Percentiles rank a stretch among this genome's conserved stretches.
Evolutionary conservation across 2,888 invertebrate species (phyloP).

Genomic region (Acleris holmiana): DNA sequence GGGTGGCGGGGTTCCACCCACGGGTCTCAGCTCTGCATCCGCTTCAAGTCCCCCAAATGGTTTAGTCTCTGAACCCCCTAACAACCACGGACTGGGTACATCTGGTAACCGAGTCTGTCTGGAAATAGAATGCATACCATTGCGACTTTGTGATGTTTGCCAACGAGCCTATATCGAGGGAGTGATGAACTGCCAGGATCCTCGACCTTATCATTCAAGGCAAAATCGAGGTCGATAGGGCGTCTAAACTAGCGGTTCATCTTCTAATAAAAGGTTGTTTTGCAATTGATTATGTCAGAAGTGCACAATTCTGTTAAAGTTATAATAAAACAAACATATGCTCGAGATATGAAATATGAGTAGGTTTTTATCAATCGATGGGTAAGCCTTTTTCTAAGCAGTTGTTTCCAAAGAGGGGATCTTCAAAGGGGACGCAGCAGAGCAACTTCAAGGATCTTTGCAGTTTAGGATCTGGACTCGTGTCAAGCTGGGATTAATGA

Average conservation of each 20-base stretch:
- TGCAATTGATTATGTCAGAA: no score
- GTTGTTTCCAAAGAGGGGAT: constrained; percentile 3
- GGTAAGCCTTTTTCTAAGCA: background rate
- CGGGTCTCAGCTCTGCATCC: constrained; percentile 80
- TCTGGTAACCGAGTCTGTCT: constrained; percentile 12
- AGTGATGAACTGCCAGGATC: constrained; percentile 30
- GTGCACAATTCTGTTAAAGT: no score
- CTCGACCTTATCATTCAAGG: constrained; percentile 32
- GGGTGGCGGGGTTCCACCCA: constrained; percentile 73
- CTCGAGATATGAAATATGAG: no score
- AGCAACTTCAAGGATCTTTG: constrained; percentile 18
- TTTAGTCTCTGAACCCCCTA: constrained; percentile 5
- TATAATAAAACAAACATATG: no score
- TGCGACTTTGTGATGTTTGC: constrained; percentile 27
- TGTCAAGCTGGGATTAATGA: constrained; percentile 35
- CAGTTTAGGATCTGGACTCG: constrained; percentile 31
- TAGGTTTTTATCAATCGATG: background rate
- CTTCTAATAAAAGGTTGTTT: no score
- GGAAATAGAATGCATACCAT: constrained; percentile 31
- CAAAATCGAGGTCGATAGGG: constrained; percentile 6
- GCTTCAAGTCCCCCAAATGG: constrained; percentile 65
- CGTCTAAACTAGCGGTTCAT: constrained; percentile 4
- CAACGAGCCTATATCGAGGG: constrained; percentile 15
- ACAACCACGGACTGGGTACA: constrained; percentile 4
- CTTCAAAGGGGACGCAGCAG: constrained; percentile 7